Evolutionary conservation across 2,888 invertebrate genomes (phyloP), one percentile per base, ranked within the genome.

Genomic region (Hyles lineata): DNA sequence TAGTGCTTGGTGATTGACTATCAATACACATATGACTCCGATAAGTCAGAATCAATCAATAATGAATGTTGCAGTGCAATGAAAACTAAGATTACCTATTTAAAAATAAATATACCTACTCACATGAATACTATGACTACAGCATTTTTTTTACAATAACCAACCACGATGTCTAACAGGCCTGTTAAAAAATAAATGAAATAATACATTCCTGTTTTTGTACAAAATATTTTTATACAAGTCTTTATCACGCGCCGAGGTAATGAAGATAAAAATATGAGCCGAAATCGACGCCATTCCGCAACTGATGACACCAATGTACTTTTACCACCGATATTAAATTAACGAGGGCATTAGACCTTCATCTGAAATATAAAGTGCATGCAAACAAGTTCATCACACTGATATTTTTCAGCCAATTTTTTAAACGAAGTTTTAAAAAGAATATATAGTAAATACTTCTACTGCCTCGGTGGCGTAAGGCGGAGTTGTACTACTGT

Each of bases 361-460:
- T 59, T 59, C 35, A 21, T 59, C 17, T 43, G 25, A 70, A 55
- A 55, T n/a, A 58, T 71, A 71, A 43, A 60, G 70, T 32, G 23
- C 35, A 43, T 60, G 29, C 60, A 71, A 55, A 25, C 19, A 55
- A 58, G 43, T 60, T n/a, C 70, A 70, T 60, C 35, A 23, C 7
- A 25, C 43, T 19, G 7, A 21, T 59, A 35, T 70, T 70, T 70
- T 43, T 58, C 29, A 55, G 17, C n/a, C 9, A 21, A 21, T 59
- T 60, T 71, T 59, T 60, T 29, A 43, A 43, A 58, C 43, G 70
- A 71, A 60, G 21, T 73, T 74, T 70, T 73, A 76, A 79, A 75
- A 73, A 77, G 77, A 75, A 78, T 81, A 80, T 69, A 67, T 67
- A 32, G 62, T 74, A 70, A 76, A 77, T 77, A 71, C 74, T 70